These are phyloP conservation scores for Eupithecia centaureata DNA, from an alignment of 2,888 invertebrate genomes.

Conservation along the genomic window DNA sequence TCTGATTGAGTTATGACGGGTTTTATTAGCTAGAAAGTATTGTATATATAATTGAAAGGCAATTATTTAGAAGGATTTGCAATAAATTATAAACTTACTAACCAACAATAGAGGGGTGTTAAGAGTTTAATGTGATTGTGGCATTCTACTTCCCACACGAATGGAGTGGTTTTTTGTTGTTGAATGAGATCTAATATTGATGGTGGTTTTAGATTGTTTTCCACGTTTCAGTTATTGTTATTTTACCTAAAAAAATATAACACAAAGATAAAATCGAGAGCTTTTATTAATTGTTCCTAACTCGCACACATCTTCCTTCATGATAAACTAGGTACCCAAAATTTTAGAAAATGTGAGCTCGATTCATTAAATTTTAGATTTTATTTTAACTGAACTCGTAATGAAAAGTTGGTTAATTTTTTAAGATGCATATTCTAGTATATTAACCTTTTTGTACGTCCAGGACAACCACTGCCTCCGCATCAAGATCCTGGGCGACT, in stretches of 20 bases:
- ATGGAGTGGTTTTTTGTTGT: neutral
- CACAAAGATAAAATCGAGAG: neutral
- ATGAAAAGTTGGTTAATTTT: too few species aligned
- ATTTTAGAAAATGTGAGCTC: too few species aligned
- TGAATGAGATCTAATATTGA: neutral
- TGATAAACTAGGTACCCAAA: too few species aligned
- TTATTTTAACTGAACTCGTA: too few species aligned
- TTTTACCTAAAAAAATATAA: neutral
- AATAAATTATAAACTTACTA: too few species aligned
- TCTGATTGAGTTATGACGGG: neutral
- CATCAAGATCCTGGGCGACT: constrained; percentile 94
- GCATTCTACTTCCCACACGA: neutral
- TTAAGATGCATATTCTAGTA: too few species aligned
- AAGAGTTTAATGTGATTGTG: neutral
- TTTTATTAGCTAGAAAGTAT: neutral
- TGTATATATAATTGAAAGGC: too few species aligned
- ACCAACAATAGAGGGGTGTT: too few species aligned
- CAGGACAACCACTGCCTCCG: constrained; percentile 93
- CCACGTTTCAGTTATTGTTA: neutral
- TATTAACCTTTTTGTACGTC: neutral
- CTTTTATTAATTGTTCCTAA: neutral
- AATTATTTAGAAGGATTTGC: neutral
- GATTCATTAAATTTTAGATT: too few species aligned
- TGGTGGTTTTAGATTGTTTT: neutral
- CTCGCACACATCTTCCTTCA: too few species aligned